Conservation (phyloP, 1,140 invertebrate genomes). For the Brachionus rotundiformis region DNA sequence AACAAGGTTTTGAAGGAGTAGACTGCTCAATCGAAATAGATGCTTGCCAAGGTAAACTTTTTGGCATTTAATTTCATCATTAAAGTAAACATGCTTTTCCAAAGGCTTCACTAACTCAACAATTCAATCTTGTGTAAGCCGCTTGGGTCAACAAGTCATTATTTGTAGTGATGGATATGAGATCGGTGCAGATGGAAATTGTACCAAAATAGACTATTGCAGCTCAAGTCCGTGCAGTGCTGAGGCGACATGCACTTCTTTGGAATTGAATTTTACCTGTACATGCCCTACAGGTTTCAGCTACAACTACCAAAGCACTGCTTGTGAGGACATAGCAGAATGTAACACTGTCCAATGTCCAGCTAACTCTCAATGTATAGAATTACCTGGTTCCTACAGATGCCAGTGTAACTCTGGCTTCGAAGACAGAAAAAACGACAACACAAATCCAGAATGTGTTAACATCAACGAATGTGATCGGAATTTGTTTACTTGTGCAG, state of each 20-base stretch:
- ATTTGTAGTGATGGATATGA: background rate
- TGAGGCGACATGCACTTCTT: background rate
- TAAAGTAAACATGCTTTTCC: no score
- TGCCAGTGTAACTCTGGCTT: background rate
- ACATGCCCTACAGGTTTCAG: background rate
- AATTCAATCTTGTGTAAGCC: background rate
- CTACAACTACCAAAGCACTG: background rate
- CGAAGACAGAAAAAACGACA: background rate
- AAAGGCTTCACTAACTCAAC: background rate
- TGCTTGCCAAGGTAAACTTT: conserved; percentile 23
- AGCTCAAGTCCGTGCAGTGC: background rate
- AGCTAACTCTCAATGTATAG: background rate
- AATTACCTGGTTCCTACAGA: background rate
- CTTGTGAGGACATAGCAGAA: conserved; percentile 7
- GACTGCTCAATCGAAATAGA: background rate
- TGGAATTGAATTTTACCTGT: background rate
- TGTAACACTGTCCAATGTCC: background rate
- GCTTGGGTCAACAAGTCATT: background rate
- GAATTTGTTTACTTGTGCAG: background rate
- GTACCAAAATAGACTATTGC: background rate
- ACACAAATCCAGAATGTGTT: background rate
- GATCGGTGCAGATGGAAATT: background rate
- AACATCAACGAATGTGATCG: conserved; percentile 19
- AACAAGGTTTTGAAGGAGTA: background rate
- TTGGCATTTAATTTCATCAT: background rate